Base-by-base conservation (phyloP, 1,140 invertebrate species). In the Drosophila sulfurigaster region DNA sequence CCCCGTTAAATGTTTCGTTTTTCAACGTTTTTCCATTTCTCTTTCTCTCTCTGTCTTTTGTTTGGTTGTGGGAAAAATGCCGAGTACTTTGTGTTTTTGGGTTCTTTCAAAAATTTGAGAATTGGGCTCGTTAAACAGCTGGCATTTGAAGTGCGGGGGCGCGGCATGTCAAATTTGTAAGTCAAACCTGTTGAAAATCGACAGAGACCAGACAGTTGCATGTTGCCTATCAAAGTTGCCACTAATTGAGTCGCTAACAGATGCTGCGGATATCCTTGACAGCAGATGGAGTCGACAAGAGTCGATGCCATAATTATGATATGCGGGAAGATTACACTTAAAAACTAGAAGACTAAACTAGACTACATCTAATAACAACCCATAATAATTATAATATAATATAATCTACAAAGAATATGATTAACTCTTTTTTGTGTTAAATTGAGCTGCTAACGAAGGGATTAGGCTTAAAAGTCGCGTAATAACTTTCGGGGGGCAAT, bases 221-320 rank as follows among this genome's bases (percentile, higher is more conserved):
- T 56, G 35, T 59, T 28, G 54, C 54, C 56, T 46, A 28, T 52
- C 51, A 48, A 57, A 15, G 16, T 10, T 59, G 46, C 74, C 51
- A 59, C 74, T 68, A 72, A 81, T 49, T 57, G 51, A 48, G 30
- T 48, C 25, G 35, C 56, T 28, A 49, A 43, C 72, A 87, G 76
- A 87, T 81, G 78, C 75, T 72, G 64, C 70, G 78, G 75, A 79
- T 86, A 81, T 86, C 82, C 82, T 79, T 86, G 82, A 87, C 82
- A 81, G 49, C 54, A 63, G 63, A 75, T 75, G 59, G 73, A 59
- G 5, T 3, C 11, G 28, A 56, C 6, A 54, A 28, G 41, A 15
- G 20, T 10, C 51, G 6, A 52, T 52, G 10, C 20, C 7, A 15
- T 64, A 52, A 64, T 64, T 52, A 52, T 15, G 13, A 30, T 16